A percentile compares a stretch with the other conserved stretches of the same genome.
Conservation (phyloP, 2,888 invertebrate genomes). For the Smittia sp. region DNA sequence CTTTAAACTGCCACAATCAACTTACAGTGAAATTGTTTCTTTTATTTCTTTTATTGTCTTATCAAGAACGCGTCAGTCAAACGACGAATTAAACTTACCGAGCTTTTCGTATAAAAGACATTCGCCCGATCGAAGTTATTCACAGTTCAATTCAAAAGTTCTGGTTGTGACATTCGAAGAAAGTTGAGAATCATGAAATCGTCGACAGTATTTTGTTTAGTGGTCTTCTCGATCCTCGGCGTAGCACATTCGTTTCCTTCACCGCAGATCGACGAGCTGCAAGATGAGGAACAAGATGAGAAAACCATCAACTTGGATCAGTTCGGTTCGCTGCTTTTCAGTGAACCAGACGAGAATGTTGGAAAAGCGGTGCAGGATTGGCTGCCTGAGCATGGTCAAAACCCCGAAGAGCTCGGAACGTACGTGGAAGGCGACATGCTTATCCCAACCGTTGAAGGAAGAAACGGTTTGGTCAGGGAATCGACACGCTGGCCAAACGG, state of each 20-base stretch:
- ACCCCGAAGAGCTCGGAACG: not conserved
- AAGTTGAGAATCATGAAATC: not conserved
- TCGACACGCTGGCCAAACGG: not conserved
- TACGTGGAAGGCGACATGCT: constrained; percentile 11
- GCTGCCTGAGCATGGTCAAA: constrained; percentile 14
- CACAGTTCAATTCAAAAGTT: not conserved
- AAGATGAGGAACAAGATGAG: constrained; percentile 42
- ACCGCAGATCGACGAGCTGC: not conserved
- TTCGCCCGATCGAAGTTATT: not conserved
- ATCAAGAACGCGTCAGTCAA: constrained; percentile 15
- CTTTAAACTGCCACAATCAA: not conserved
- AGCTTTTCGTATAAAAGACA: constrained; percentile 14
- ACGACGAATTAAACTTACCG: not conserved
- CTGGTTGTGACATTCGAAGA: not conserved
- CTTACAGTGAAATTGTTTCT: constrained; percentile 4
- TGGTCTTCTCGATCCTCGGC: not conserved
- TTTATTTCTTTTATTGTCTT: constrained; percentile 23
- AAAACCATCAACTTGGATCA: constrained; percentile 58
- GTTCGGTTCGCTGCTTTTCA: constrained; percentile 59
- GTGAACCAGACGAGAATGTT: constrained; percentile 55
- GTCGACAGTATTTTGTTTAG: not conserved
- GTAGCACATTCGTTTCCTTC: not conserved
- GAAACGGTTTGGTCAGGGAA: not conserved
- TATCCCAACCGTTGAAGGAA: not conserved
- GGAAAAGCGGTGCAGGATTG: constrained; percentile 44